Percentiles rank a stretch among this genome's conserved stretches.
Conservation (phyloP, 2,888 invertebrate genomes). For the Ferrisia virgata region DNA sequence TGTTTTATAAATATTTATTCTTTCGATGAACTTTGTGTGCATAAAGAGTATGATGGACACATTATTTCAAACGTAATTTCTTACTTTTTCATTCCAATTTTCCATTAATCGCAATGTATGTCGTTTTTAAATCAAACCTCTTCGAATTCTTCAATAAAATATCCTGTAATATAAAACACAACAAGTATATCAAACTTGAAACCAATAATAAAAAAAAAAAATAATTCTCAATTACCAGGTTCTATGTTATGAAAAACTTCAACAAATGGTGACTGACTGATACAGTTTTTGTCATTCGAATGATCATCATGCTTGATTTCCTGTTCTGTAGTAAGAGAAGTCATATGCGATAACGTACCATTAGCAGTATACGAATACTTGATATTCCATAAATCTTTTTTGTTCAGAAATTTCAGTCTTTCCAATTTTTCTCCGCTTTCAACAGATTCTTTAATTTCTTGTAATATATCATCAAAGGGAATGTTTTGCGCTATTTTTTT, state of each 20-base stretch:
- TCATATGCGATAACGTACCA: not conserved
- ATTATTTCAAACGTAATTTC: not conserved
- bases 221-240: not conserved
- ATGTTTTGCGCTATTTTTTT: constrained; percentile 30
- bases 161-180: not conserved
- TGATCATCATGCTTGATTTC: not conserved
- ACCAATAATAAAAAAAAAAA: not conserved
- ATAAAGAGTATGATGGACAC: no score
- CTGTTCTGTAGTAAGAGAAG: not conserved
- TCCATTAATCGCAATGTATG: no score
- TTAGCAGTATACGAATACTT: constrained; percentile 19
- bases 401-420: constrained; percentile 18
- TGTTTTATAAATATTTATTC: not conserved
- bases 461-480: constrained; percentile 21
- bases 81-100: not conserved
- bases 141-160: not conserved
- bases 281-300: not conserved
- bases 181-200: not conserved
- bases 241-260: not conserved
- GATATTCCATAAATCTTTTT: constrained; percentile 38
- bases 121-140: not conserved
- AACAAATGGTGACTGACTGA: not conserved
- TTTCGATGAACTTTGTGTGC: not conserved
- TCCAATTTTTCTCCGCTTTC: constrained; percentile 19
- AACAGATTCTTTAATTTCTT: constrained; percentile 8